Percentiles rank a stretch among this genome's conserved stretches.
Conservation (phyloP, 2,113 vertebrate species). For the Megatriorchis doriae region DNA sequence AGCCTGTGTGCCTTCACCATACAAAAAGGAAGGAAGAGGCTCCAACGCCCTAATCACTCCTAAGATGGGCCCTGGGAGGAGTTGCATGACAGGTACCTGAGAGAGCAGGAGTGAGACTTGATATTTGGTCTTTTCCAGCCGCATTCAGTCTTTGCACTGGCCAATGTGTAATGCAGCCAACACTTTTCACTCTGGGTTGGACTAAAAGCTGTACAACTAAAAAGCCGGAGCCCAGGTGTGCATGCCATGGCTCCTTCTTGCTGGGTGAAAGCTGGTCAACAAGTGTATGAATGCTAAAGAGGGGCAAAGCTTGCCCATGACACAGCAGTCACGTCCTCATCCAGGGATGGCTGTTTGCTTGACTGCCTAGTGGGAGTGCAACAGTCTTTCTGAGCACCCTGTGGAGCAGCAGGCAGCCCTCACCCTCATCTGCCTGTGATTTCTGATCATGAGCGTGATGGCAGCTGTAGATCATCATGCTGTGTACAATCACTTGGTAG, state of each 20-base stretch:
- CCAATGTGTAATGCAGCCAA: not conserved
- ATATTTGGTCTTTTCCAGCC: not conserved
- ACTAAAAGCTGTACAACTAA: not conserved
- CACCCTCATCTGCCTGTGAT: accelerated
- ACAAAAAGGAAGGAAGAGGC: not conserved
- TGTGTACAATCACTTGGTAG: not conserved
- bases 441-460: not conserved
- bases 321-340: not conserved
- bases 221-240: accelerated
- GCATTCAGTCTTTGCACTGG: not conserved
- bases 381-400: accelerated
- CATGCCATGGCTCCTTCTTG: not conserved
- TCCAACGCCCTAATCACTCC: not conserved
- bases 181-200: not conserved
- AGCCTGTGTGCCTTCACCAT: not conserved
- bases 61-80: not conserved
- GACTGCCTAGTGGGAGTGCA: not conserved
- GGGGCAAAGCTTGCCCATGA: not conserved
- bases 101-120: not conserved
- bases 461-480: not conserved
- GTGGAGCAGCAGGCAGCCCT: not conserved
- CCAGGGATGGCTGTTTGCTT: not conserved
- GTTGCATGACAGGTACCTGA: not conserved
- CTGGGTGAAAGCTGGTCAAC: not conserved
- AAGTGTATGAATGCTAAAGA: accelerated